Conservation (phyloP, 2,888 invertebrate species). For the Papilio protenor region DNA sequence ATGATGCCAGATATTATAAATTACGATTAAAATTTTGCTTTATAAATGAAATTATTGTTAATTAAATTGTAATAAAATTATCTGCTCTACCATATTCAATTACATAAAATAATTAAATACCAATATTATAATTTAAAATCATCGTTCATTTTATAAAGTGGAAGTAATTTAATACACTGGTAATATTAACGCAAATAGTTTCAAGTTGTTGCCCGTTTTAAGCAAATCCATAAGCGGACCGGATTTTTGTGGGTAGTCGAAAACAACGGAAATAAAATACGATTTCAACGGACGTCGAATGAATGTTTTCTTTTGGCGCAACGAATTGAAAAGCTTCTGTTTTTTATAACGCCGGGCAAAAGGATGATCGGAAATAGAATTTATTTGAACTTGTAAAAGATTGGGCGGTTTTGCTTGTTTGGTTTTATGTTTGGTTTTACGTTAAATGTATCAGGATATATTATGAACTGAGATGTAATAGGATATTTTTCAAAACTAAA, state of each 20-base stretch:
- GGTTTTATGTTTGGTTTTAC: background rate
- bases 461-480: background rate
- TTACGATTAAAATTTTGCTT: background rate
- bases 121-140: background rate
- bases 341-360: constrained; percentile 46
- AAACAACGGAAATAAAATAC: constrained; percentile 58
- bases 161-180: constrained; percentile 17
- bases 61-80: background rate
- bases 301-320: constrained; percentile 66
- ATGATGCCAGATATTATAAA: background rate
- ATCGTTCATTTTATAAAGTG: background rate
- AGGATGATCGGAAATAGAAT: constrained; percentile 30
- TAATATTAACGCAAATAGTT: constrained; percentile 7
- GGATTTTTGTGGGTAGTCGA: constrained; percentile 48
- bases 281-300: constrained; percentile 57
- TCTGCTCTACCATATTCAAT: background rate
- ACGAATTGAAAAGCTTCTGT: constrained; percentile 70
- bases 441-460: background rate
- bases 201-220: constrained; percentile 43
- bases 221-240: constrained; percentile 49
- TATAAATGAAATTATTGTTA: constrained; percentile 45
- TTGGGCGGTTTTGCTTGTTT: constrained; percentile 17
- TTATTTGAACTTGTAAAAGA: constrained; percentile 37
- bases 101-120: background rate
- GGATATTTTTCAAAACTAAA: too few relatives aligned